A percentile compares a stretch with the other conserved stretches of the same genome.
Conservation (phyloP, 2,113 vertebrate species). For the Ictalurus furcatus region DNA sequence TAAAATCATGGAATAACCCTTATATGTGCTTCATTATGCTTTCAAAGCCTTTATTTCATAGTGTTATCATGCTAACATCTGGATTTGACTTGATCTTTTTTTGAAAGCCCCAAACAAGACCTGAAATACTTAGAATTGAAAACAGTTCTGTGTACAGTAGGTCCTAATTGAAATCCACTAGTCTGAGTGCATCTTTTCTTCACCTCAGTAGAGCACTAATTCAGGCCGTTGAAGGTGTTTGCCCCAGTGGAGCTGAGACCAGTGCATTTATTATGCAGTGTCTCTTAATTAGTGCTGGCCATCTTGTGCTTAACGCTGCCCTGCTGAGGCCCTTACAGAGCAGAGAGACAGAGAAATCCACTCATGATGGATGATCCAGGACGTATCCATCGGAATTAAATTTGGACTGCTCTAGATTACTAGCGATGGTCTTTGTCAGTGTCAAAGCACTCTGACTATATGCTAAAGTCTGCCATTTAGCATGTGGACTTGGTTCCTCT, state of each 20-base stretch:
- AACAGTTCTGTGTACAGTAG: slow-evolving; percentile 14
- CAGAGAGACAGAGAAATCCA: slow-evolving; percentile 26
- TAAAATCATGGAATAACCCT: neutral
- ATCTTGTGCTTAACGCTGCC: slow-evolving; percentile 16
- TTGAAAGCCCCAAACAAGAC: neutral
- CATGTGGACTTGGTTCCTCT: slow-evolving; percentile 3
- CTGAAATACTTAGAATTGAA: neutral
- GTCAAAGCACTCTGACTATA: slow-evolving; percentile 17
- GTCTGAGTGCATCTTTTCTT: slow-evolving; percentile 12
- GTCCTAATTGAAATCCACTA: slow-evolving; percentile 21
- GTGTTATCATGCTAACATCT: neutral
- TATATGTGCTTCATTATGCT: neutral
- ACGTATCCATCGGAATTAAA: slow-evolving; percentile 62
- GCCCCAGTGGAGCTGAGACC: slow-evolving; percentile 31
- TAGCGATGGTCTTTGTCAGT: slow-evolving; percentile 32
- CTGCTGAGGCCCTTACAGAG: slow-evolving; percentile 5
- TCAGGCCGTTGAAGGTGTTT: slow-evolving; percentile 3
- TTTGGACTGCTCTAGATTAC: slow-evolving; percentile 57
- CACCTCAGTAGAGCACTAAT: slow-evolving; percentile 22
- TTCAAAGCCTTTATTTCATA: neutral
- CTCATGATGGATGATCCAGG: slow-evolving; percentile 60
- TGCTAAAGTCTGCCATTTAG: slow-evolving; percentile 31
- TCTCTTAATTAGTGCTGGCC: slow-evolving; percentile 44
- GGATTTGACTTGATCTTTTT: neutral
- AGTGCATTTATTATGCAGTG: slow-evolving; percentile 48